Percentiles rank a stretch among this genome's conserved stretches.
Conservation (phyloP, 2,888 invertebrate genomes). For the Teleiodes luculella region DNA sequence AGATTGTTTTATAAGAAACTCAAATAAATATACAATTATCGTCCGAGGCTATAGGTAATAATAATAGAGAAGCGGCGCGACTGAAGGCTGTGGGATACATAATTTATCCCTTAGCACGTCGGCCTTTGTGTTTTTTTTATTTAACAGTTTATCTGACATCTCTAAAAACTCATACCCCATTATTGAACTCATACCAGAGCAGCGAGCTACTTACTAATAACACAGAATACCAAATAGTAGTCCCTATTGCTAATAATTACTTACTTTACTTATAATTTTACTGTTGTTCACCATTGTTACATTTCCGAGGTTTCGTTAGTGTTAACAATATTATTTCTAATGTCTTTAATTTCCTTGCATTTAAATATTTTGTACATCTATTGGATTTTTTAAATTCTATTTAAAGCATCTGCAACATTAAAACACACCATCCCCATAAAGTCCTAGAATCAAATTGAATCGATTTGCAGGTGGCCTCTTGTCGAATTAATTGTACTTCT, state of each 20-base stretch:
- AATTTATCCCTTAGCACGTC: constrained; percentile 29
- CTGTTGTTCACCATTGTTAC: not conserved
- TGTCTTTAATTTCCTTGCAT: not conserved
- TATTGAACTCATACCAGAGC: too few species aligned
- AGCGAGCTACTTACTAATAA: too few species aligned
- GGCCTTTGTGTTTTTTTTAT: constrained; percentile 21
- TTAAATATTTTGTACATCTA: not conserved
- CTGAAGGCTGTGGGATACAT: constrained; percentile 27
- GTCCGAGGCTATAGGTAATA: constrained; percentile 4
- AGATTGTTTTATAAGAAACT: constrained; percentile 28
- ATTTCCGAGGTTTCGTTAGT: not conserved
- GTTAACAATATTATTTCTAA: not conserved
- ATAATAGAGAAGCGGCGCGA: constrained; percentile 21
- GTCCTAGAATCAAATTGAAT: not conserved
- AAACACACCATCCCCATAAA: not conserved
- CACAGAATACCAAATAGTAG: too few species aligned
- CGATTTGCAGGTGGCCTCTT: not conserved
- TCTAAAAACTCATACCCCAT: too few species aligned
- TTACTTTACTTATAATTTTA: too few species aligned
- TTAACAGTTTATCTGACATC: constrained; percentile 11
- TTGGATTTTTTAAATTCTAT: too few species aligned
- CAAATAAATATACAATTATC: constrained; percentile 33
- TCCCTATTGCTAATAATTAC: too few species aligned
- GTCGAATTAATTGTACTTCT: not conserved
- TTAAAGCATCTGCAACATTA: too few species aligned